These are phyloP conservation scores for Villa cingulata DNA, from an alignment of 2,888 invertebrate genomes.

Conservation along the genomic window DNA sequence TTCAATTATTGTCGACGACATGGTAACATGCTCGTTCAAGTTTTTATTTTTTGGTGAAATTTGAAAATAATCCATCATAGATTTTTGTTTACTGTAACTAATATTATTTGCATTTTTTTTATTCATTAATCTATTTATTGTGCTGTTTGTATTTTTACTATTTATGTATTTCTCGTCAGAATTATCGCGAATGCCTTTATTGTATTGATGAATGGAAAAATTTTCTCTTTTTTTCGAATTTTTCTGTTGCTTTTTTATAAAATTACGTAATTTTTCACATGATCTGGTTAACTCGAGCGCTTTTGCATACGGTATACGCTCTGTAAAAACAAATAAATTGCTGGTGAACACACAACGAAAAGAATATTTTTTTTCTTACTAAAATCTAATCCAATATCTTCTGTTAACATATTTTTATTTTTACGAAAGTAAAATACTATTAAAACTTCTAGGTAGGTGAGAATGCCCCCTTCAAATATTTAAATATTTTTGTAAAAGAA, in stretches of 20 bases:
- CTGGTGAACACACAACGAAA: too few relatives aligned
- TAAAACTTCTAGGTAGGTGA: neutral
- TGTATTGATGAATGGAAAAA: too few relatives aligned
- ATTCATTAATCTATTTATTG: neutral
- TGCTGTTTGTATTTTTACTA: neutral
- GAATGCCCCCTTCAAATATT: slow-evolving; percentile 15
- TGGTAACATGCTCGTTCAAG: neutral
- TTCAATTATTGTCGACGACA: neutral
- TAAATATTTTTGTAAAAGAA: neutral
- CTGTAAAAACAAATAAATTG: slow-evolving; percentile 35
- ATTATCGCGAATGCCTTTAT: too few relatives aligned
- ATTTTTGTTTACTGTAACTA: neutral
- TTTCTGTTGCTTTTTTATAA: slow-evolving; percentile 1
- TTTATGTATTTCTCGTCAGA: neutral
- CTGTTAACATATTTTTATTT: too few relatives aligned
- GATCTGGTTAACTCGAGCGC: slow-evolving; percentile 26
- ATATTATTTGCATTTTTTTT: neutral
- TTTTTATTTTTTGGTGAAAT: neutral
- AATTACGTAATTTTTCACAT: slow-evolving; percentile 22
- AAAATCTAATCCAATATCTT: too few relatives aligned
- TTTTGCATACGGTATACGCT: slow-evolving; percentile 31
- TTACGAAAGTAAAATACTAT: too few relatives aligned
- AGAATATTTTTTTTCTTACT: too few relatives aligned
- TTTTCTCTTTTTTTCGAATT: neutral
- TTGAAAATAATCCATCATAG: neutral